Base-by-base conservation (phyloP, 2,888 invertebrate species). In the Andrena camellia region DNA sequence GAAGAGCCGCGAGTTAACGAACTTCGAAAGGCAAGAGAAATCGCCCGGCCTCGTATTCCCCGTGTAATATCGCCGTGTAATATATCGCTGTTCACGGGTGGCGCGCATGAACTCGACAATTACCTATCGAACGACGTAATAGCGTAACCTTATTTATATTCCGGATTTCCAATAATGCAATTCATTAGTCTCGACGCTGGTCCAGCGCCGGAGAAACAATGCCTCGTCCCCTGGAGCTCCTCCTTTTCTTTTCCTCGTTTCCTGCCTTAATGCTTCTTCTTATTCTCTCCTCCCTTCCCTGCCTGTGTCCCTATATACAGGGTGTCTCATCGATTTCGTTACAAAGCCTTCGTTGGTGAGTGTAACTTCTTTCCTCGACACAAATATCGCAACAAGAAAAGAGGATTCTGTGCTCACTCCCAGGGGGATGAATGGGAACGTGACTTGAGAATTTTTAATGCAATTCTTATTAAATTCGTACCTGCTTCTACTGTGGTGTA, bases 121-220 rank as follows among this genome's bases (percentile, higher is more conserved):
- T 90, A 89, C 82, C 86, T 57, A 83, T 86, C 82, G 85, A 82
- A 84, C 85, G 70, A 68, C 72, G 78, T 88, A 88, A 89, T 85
- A 83, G 83, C 86, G 78, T 88, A 90, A 91, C 85, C 89, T 90
- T 89, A 91, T 91, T 91, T 91, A 90, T 90, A 89, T 90, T 86
- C 89, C 82, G 87, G 86, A 90, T 90, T 90, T 88, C 88, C 89
- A 88, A 91, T 91, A 91, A 91, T 89, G 86, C 87, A 88, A 91
- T 91, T 91, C 88, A 90, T 91, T 91, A 91, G 86, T 82, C 83
- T 72, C 83, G 77, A 85, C 85, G 82, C 80, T 71, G 80, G 83
- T 81, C 74, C 73, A 54, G 62, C 72, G 23, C 67, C 68, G 78
- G 42, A 72, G 86, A 87, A 90, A 90, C 90, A 90, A 89, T 89